A percentile compares a stretch with the other conserved stretches of the same genome.
Conservation (phyloP, 2,797 vertebrate species). For the Gorsachius magnificus region DNA sequence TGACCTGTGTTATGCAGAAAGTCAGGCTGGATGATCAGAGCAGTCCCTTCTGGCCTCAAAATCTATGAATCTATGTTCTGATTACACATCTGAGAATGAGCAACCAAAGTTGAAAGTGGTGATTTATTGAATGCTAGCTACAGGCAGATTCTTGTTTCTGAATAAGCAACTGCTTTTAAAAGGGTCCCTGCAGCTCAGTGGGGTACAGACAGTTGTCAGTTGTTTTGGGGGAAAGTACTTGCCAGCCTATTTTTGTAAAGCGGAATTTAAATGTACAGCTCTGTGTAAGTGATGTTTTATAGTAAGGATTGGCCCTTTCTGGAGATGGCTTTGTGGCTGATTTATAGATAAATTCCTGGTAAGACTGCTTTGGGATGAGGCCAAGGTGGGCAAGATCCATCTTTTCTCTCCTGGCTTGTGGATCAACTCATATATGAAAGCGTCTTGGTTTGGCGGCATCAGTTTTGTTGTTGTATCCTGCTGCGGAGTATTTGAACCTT, state of each 20-base stretch:
- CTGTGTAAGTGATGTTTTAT: not conserved
- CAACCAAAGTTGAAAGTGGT: constrained; percentile 30
- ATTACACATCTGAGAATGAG: constrained; percentile 40
- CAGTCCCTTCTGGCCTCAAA: constrained; percentile 34
- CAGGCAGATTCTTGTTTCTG: constrained; percentile 37
- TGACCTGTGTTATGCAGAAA: constrained; percentile 45
- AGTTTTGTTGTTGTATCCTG: constrained; percentile 13
- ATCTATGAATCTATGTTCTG: constrained; percentile 55
- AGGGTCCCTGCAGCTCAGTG: not conserved
- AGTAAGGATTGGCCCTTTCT: constrained; percentile 31
- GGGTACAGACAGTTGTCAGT: constrained; percentile 8
- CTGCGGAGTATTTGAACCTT: not conserved
- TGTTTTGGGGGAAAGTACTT: not conserved
- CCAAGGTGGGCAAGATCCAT: not conserved
- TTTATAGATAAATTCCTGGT: not conserved
- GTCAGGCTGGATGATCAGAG: constrained; percentile 36
- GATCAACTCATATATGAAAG: not conserved
- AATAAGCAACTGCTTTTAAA: constrained; percentile 26
- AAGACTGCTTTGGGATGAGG: not conserved
- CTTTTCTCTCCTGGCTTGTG: not conserved
- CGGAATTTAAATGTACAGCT: constrained; percentile 12
- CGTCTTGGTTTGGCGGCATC: not conserved
- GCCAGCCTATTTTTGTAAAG: not conserved
- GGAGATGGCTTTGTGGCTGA: not conserved
- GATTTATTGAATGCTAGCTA: constrained; percentile 58